Evolutionary conservation across 2,797 vertebrate species (phyloP), one percentile per base, ranked within the genome.

Genomic region (Prionace glauca): DNA sequence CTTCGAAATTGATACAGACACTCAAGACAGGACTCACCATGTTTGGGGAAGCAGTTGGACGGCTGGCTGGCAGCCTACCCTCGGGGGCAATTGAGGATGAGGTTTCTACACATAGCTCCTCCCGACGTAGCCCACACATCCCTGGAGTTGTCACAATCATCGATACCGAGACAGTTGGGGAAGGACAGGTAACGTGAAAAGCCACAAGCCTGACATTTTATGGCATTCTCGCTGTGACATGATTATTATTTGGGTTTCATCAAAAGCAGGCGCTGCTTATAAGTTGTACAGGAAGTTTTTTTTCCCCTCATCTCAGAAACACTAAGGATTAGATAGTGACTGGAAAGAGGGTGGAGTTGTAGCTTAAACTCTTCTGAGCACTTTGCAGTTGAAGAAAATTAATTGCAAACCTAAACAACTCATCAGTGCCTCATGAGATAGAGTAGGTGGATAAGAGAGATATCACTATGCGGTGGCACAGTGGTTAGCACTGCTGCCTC

Each of bases 11-110:
- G 77, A 92, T 96, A 2, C 88, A 99, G 99, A 99, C 99, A 0
- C 97, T 99, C 95, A 99, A 99, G 97, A 99, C 99, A 0, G 99
- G 99, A 77, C 97, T 99, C 96, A 99, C 99, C 0, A 99, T 99
- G 98, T 98, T 99, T 96, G 99, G 99, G 56, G 99, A 99, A 96
- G 99, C 99, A 11, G 99, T 99, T 95, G 99, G 99, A 0, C 99
- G 99, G 97, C 97, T 99, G 90, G 98, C 99, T 0, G 99, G 99
- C 92, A 99, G 98, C 0, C 95, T 99, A 86, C 99, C 99, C 1
- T 98, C 99, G 0, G 98, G 97, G 62, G 97, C 98, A 11, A 97
- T 97, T 0, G 99, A 99, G 16, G 99, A 99, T 96, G 99, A 99
- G 26, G 97, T 98, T 20, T 96, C 98, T 9, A 96, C 98, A 62